Conservation (phyloP, 2,797 vertebrate species). For the Ctenochaetus hawaiiensis region DNA sequence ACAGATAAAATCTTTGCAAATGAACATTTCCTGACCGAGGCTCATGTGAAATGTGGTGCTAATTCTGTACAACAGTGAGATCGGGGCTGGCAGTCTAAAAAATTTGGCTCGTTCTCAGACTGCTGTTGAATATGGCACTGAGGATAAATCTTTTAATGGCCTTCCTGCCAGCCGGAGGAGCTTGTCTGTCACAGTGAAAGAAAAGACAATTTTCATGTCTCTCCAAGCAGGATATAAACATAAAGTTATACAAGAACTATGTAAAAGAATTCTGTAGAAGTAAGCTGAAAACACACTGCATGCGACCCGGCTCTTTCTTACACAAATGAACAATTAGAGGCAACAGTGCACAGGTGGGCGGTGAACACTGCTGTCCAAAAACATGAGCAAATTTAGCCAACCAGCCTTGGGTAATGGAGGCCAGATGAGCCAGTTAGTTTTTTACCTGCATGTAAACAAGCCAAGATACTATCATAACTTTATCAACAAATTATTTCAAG, state of each 20-base stretch:
- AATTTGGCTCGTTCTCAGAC: slow-evolving; percentile 6
- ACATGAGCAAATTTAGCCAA: slow-evolving; percentile 22
- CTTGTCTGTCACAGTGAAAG: neutral
- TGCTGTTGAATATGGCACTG: slow-evolving; percentile 2
- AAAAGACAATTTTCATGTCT: neutral
- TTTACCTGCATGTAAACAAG: slow-evolving; percentile 14
- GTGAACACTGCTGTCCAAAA: slow-evolving; percentile 32
- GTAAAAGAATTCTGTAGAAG: neutral
- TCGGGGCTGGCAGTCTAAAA: slow-evolving; percentile 10
- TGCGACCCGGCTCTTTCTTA: neutral
- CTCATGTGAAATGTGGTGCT: slow-evolving; percentile 7
- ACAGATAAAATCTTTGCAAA: neutral
- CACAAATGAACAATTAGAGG: slow-evolving; percentile 41
- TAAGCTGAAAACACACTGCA: slow-evolving; percentile 1
- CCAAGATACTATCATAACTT: neutral
- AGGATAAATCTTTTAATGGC: slow-evolving; percentile 27
- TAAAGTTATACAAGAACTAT: neutral
- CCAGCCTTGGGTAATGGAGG: slow-evolving; percentile 22
- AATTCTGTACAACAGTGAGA: slow-evolving; percentile 1
- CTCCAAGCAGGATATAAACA: neutral
- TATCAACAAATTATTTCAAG: neutral
- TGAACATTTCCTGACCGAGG: neutral
- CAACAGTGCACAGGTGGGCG: slow-evolving; percentile 30
- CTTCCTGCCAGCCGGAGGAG: slow-evolving; percentile 19
- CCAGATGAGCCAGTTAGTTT: slow-evolving; percentile 25